Conservation (phyloP, 2,888 invertebrate species). For the Yponomeuta plumbellus region DNA sequence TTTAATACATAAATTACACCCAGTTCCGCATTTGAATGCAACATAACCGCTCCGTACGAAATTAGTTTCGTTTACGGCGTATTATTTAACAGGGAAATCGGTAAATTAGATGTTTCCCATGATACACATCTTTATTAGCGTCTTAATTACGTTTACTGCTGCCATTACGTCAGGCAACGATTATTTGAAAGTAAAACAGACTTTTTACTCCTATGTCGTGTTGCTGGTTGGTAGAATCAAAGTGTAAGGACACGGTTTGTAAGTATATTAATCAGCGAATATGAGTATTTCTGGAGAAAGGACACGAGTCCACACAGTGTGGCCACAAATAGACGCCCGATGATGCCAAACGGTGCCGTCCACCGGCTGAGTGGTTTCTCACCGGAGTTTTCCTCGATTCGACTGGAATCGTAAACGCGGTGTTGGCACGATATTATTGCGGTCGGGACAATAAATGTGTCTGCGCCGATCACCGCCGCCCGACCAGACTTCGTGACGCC, state of each 20-base stretch:
- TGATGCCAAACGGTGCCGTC: conserved; percentile 36
- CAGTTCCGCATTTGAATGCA: neutral
- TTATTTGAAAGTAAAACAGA: no score
- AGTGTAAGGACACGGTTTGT: neutral
- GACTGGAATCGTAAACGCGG: conserved; percentile 12
- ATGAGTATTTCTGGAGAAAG: conserved; percentile 55
- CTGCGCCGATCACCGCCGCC: conserved; percentile 21
- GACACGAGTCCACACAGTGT: conserved; percentile 33
- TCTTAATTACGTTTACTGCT: conserved; percentile 13
- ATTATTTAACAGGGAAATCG: conserved; percentile 5
- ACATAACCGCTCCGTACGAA: neutral
- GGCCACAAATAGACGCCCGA: conserved; percentile 60
- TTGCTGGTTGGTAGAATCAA: neutral
- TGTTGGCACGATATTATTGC: conserved; percentile 22
- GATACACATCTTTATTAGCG: conserved; percentile 11
- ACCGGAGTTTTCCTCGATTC: conserved; percentile 19
- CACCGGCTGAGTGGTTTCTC: neutral
- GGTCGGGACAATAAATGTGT: conserved; percentile 25
- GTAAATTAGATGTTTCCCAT: neutral
- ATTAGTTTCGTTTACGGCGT: neutral
- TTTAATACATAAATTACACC: neutral
- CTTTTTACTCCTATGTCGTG: no score
- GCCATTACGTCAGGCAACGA: no score
- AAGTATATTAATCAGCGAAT: conserved; percentile 20
- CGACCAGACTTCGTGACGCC: conserved; percentile 40